Conservation (phyloP, 2,113 vertebrate genomes). For the Chaetura pelagica region DNA sequence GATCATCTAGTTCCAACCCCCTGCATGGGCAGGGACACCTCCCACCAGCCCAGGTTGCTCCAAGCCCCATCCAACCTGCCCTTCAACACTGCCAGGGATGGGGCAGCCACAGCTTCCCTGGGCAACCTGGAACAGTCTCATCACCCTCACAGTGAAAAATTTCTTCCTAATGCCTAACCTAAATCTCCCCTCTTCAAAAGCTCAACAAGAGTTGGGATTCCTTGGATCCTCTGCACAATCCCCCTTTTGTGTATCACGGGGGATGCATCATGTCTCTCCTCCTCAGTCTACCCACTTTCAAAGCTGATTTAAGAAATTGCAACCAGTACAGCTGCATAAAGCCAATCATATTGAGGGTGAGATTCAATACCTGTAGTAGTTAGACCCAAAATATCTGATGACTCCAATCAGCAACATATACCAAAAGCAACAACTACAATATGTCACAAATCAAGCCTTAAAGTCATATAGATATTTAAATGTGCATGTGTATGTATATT, state of each 20-base stretch:
- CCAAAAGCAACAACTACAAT: not conserved
- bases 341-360: not conserved
- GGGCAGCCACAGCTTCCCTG: too few species aligned
- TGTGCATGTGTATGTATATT: not conserved
- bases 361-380: not conserved
- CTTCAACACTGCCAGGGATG: too few species aligned
- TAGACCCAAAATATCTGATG: not conserved
- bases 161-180: too few species aligned
- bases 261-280: not conserved
- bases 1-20: too few species aligned
- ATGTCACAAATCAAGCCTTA: not conserved
- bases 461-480: not conserved
- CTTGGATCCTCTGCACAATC: accelerated
- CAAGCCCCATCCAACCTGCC: too few species aligned
- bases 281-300: not conserved
- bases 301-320: not conserved
- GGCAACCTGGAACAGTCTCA: too few species aligned
- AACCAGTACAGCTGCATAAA: not conserved
- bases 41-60: too few species aligned
- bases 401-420: not conserved
- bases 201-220: not conserved
- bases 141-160: too few species aligned
- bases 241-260: not conserved
- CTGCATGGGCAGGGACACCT: too few species aligned
- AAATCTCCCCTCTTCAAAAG: not conserved